phyloP scores from a whole-genome alignment of 92 coral and sea anemone genomes.

The Pocillopora grandis region DNA sequence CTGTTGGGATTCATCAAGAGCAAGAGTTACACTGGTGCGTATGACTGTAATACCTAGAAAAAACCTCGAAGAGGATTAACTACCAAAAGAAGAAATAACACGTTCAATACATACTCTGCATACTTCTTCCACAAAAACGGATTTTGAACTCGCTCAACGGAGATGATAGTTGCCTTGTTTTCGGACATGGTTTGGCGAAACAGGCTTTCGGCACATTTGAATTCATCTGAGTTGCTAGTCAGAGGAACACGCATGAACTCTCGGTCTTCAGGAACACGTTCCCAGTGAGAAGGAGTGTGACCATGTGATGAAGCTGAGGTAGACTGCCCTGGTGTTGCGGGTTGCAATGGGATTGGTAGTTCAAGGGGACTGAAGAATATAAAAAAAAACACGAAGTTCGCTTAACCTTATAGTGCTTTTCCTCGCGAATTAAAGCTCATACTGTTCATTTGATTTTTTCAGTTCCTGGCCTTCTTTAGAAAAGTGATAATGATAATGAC shows the following conservation, averaged over 20 bases:
- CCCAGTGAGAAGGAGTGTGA: slow-evolving; percentile 48
- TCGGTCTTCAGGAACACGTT: slow-evolving; percentile 34
- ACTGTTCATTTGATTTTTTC: no score
- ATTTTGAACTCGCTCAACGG: slow-evolving; percentile 65
- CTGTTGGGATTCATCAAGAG: no score
- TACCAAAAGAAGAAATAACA: not conserved
- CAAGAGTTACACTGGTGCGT: no score
- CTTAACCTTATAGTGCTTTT: not conserved
- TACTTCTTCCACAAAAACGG: slow-evolving; percentile 72
- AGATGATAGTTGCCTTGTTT: slow-evolving; percentile 36
- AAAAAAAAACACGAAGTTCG: not conserved
- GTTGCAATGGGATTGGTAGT: slow-evolving; percentile 10
- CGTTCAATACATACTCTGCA: slow-evolving; percentile 31
- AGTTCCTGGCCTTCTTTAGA: no score
- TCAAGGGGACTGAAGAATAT: slow-evolving; percentile 14
- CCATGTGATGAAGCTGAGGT: not conserved
- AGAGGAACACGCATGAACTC: slow-evolving; percentile 34
- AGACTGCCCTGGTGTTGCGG: slow-evolving; percentile 1
- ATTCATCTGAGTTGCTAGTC: slow-evolving; percentile 31
- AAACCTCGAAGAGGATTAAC: no score
- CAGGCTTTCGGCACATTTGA: slow-evolving; percentile 31
- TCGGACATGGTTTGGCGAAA: slow-evolving; percentile 46
- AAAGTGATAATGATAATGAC: no score
- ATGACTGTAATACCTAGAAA: no score
- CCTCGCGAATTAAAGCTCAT: not conserved